Conservation (phyloP, 2,888 invertebrate genomes). For the Chesias legatella region DNA sequence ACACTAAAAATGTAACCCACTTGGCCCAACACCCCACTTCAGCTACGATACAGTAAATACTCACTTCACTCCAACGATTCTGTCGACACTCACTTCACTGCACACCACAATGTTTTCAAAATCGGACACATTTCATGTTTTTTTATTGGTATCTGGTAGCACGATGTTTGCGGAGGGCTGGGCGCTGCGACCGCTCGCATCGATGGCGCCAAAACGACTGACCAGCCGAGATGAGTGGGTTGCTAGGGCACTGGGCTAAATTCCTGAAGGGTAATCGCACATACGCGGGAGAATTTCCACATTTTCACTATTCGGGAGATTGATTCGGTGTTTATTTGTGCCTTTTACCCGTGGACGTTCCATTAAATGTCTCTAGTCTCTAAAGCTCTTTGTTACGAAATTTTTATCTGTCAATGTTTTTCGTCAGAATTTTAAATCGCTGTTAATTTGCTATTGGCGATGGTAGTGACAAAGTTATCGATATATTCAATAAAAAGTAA, state of each 20-base stretch:
- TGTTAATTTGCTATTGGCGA: no score
- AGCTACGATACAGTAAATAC: constrained; percentile 4
- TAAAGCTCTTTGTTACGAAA: not conserved
- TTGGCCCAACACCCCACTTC: constrained; percentile 1
- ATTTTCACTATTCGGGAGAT: constrained; percentile 6
- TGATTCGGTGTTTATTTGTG: not conserved
- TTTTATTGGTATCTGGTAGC: constrained; percentile 33
- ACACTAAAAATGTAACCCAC: not conserved
- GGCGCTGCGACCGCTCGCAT: constrained; percentile 43
- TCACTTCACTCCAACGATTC: constrained; percentile 25
- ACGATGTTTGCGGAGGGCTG: constrained; percentile 38
- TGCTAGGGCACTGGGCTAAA: constrained; percentile 39
- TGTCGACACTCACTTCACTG: constrained; percentile 35
- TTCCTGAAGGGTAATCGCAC: constrained; percentile 27
- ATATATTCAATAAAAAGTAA: no score
- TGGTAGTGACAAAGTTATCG: no score
- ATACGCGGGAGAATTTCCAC: constrained; percentile 23
- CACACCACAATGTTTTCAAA: constrained; percentile 33
- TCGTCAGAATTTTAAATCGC: no score
- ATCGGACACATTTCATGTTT: constrained; percentile 36
- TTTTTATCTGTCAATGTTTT: no score
- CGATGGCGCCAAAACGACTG: constrained; percentile 66
- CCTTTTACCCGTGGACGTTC: no score
- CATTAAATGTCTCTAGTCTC: no score
- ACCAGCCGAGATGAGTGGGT: constrained; percentile 49